These are phyloP conservation scores for Scomberomorus guttatus DNA, from an alignment of 2,797 vertebrate genomes.

Conservation along the genomic window DNA sequence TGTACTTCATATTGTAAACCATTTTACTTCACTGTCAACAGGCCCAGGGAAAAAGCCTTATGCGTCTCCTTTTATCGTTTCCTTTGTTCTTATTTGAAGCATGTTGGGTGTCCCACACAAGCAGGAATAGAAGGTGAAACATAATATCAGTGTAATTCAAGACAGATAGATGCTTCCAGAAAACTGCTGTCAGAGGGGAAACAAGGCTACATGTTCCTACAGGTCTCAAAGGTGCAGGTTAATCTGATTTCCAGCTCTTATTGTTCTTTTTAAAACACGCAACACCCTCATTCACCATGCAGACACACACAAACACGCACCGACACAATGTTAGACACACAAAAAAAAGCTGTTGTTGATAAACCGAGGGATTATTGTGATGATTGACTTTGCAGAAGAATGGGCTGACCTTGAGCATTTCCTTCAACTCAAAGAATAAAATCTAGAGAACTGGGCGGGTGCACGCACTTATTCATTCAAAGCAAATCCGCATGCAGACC, in stretches of 20 bases:
- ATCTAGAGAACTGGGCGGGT: neutral
- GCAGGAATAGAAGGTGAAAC: neutral
- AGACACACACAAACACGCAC: conserved; percentile 1
- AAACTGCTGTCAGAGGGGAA: neutral
- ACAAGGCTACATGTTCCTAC: neutral
- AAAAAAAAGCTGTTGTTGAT: conserved; percentile 15
- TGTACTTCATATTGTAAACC: neutral
- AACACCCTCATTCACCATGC: neutral
- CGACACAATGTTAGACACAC: neutral
- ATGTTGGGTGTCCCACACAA: neutral
- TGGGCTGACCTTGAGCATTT: conserved; percentile 46
- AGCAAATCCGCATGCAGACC: conserved; percentile 25
- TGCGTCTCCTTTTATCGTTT: neutral
- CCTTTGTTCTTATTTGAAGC: neutral
- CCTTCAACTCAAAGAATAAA: conserved; percentile 24
- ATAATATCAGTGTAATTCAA: neutral
- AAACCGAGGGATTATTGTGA: conserved; percentile 20
- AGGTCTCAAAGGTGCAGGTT: neutral
- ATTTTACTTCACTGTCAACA: neutral
- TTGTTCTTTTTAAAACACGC: conserved; percentile 22
- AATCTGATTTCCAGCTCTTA: conserved; percentile 3
- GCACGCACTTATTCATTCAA: neutral
- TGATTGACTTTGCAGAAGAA: conserved; percentile 40
- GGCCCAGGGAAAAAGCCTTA: conserved; percentile 5
- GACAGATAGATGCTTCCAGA: neutral